phyloP scores from a whole-genome alignment of 2,888 invertebrate genomes.

The Troilus luridus region DNA sequence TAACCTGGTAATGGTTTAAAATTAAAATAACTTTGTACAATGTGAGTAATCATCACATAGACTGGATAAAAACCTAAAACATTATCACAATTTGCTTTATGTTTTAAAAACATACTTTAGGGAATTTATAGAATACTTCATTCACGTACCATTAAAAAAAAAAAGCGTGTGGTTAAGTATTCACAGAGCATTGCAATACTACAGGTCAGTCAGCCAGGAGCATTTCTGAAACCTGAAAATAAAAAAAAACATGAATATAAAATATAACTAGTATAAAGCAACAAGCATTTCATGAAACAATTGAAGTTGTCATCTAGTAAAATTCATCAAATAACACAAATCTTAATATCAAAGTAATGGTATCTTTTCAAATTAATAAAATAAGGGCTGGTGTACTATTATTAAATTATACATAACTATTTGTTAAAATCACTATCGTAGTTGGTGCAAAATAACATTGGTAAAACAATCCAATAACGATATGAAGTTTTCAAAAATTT shows the following conservation, averaged over 20 bases:
- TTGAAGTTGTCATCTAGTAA: neutral
- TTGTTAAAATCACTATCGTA: neutral
- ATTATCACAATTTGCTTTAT: slow-evolving; percentile 45
- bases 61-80: slow-evolving; percentile 46
- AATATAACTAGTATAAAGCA: neutral
- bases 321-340: neutral
- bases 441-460: too few relatives aligned
- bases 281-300: neutral
- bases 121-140: slow-evolving; percentile 45
- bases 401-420: neutral
- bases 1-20: slow-evolving; percentile 44
- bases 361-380: neutral
- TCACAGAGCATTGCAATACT: neutral
- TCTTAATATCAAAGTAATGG: neutral
- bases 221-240: neutral
- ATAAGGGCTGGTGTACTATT: neutral
- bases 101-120: slow-evolving; percentile 36
- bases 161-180: slow-evolving; percentile 28
- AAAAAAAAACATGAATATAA: neutral
- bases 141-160: slow-evolving; percentile 47
- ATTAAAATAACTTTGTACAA: slow-evolving; percentile 47
- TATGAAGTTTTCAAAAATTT: too few relatives aligned
- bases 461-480: too few relatives aligned
- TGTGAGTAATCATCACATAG: slow-evolving; percentile 39
- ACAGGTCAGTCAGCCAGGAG: neutral